Conservation (phyloP, 2,888 invertebrate species). For the Nineta flava region DNA sequence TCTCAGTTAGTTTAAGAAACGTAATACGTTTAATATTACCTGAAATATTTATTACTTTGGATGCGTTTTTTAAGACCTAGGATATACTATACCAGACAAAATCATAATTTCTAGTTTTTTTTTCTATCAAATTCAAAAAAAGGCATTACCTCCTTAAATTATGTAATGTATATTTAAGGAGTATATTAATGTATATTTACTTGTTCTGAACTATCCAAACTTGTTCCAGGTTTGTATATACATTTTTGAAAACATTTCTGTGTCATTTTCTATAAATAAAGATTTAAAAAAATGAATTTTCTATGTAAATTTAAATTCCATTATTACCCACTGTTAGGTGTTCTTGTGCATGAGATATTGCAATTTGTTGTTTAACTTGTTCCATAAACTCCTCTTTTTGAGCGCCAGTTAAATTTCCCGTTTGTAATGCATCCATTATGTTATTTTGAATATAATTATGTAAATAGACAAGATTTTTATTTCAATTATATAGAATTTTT, state of each 20-base stretch:
- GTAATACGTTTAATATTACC: too few relatives aligned
- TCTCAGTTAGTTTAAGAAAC: too few relatives aligned
- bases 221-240: constrained; percentile 76
- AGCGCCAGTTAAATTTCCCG: constrained; percentile 40
- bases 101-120: too few relatives aligned
- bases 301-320: constrained; percentile 11
- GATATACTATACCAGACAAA: too few relatives aligned
- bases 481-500: too few relatives aligned
- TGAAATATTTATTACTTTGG: too few relatives aligned
- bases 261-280: constrained; percentile 69
- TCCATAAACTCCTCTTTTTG: constrained; percentile 85
- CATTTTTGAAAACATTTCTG: constrained; percentile 96
- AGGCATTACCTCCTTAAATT: constrained; percentile 4
- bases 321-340: constrained; percentile 51
- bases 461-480: too few relatives aligned
- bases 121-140: not conserved
- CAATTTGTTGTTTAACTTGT: constrained; percentile 88
- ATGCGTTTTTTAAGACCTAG: too few relatives aligned
- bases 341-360: constrained; percentile 86
- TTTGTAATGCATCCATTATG: constrained; percentile 42
- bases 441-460: not conserved
- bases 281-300: constrained; percentile 6
- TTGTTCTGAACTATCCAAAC: constrained; percentile 74
- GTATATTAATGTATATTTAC: constrained; percentile 29
- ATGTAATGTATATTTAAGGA: constrained; percentile 1